These are phyloP conservation scores for Callosobruchus maculatus DNA, from an alignment of 2,888 invertebrate genomes.

Conservation along the genomic window DNA sequence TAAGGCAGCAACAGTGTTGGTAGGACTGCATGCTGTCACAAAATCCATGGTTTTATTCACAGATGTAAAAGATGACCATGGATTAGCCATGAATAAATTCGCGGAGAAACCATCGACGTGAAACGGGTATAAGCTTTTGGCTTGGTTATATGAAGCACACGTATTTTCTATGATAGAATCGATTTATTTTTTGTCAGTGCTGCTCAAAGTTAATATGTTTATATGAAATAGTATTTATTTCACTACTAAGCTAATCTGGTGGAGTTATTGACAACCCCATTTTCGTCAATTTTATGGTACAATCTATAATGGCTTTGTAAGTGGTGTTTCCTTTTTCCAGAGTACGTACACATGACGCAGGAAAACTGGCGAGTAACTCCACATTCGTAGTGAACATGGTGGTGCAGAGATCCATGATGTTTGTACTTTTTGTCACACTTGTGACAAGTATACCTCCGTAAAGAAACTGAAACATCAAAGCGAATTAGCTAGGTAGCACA, in stretches of 20 bases:
- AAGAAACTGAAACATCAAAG: not conserved
- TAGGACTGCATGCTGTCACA: no score
- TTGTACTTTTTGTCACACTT: not conserved
- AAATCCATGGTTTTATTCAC: no score
- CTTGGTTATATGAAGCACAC: no score
- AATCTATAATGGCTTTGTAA: not conserved
- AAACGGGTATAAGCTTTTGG: no score
- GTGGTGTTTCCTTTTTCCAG: not conserved
- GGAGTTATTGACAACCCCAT: conserved; percentile 11
- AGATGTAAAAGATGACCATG: no score
- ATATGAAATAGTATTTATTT: not conserved
- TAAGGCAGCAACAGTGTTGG: no score
- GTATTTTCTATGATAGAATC: no score
- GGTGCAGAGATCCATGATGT: not conserved
- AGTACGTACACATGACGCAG: not conserved
- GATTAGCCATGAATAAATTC: no score
- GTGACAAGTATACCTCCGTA: conserved; percentile 1
- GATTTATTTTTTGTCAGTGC: no score
- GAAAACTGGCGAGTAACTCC: conserved; percentile 56
- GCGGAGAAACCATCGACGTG: no score
- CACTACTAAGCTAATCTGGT: conserved; percentile 17
- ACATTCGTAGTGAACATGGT: conserved; percentile 61
- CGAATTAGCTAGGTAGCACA: no score
- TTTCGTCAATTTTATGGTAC: not conserved
- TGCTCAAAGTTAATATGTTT: no score